Evolutionary conservation across 2,797 vertebrate species (phyloP).

Genomic region (Poecile montanus): DNA sequence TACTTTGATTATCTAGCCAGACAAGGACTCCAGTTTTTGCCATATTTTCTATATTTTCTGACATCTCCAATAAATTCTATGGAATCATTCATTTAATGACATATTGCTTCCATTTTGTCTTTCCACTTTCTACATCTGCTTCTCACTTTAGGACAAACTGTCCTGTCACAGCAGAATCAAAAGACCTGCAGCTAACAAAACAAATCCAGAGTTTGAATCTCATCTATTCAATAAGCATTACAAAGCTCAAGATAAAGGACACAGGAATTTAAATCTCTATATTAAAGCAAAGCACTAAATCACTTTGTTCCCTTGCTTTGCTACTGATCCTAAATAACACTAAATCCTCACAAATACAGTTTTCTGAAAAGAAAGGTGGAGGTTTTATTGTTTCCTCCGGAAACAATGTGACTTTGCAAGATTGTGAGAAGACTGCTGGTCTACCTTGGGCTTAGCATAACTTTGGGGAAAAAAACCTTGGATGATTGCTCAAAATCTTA

Average conservation of each 20-base stretch:
- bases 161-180: background rate
- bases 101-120: background rate
- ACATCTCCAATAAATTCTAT: background rate
- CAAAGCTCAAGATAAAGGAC: background rate
- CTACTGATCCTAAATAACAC: background rate
- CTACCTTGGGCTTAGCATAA: background rate
- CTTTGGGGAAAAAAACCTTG: background rate
- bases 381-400: background rate
- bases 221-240: background rate
- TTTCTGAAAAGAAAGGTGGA: background rate
- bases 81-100: background rate
- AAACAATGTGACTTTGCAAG: background rate
- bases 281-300: background rate
- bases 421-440: background rate
- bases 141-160: background rate
- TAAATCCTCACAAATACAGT: background rate
- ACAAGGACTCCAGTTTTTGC: background rate
- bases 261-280: background rate
- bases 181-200: background rate
- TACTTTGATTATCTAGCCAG: background rate
- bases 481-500: background rate
- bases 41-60: background rate
- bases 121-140: background rate
- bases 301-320: background rate
- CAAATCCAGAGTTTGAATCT: background rate